Evolutionary conservation across 1,140 invertebrate genomes (phyloP).

Genomic region (Drosophila ananassae): DNA sequence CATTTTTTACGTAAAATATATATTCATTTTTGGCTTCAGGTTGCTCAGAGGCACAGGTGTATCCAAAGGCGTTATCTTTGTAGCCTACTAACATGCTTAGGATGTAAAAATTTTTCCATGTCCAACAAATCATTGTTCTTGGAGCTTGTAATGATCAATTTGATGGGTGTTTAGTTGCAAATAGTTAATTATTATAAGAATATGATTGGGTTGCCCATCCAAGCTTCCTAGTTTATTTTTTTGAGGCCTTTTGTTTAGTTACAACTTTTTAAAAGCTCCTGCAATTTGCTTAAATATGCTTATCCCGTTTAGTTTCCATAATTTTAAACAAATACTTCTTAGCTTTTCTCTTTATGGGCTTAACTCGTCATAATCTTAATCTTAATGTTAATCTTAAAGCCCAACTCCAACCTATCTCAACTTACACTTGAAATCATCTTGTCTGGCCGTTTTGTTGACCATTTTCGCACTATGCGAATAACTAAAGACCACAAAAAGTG

Average conservation of each 20-base stretch:
- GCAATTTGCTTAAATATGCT: too few relatives aligned
- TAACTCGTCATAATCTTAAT: conserved; percentile 1
- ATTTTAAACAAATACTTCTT: not conserved
- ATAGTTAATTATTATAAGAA: too few relatives aligned
- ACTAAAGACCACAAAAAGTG: conserved; percentile 44
- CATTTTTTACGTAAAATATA: conserved; percentile 12
- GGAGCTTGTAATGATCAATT: conserved; percentile 2
- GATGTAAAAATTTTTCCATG: conserved; percentile 32
- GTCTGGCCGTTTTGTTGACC: conserved; percentile 42
- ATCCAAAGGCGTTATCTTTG: conserved; percentile 34
- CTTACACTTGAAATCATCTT: conserved; percentile 24
- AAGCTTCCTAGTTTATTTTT: too few relatives aligned
- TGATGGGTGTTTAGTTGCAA: not conserved
- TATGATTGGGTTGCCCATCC: too few relatives aligned
- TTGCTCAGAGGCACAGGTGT: conserved; percentile 31
- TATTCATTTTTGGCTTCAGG: conserved; percentile 3
- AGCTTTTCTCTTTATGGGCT: not conserved
- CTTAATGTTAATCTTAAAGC: not conserved
- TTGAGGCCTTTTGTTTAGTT: too few relatives aligned
- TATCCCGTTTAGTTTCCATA: not conserved
- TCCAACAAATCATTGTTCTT: conserved; percentile 1
- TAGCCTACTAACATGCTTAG: conserved; percentile 53
- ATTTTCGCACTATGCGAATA: conserved; percentile 58
- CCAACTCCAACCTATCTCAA: conserved; percentile 42
- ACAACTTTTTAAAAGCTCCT: not conserved